Conservation (phyloP, 2,797 vertebrate species). For the Hippoglossus hippoglossus region DNA sequence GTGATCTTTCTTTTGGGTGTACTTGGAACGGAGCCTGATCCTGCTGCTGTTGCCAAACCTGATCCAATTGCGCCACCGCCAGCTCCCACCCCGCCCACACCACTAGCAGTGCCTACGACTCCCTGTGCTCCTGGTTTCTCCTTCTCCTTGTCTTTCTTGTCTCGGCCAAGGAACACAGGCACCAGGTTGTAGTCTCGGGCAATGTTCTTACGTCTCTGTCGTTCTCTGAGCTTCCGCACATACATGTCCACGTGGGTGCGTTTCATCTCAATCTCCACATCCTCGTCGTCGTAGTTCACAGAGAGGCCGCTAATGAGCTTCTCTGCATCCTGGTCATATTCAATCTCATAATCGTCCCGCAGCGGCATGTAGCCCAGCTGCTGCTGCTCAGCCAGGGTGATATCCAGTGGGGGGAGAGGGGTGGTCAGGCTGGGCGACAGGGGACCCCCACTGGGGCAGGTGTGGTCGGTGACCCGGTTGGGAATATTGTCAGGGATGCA, state of each 20-base stretch:
- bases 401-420: conserved; percentile 92
- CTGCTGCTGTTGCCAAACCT: conserved; percentile 28
- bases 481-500: conserved; percentile 98
- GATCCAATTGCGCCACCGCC: conserved; percentile 11
- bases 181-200: conserved; percentile 96
- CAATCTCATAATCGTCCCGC: conserved; percentile 97
- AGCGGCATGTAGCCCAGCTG: conserved; percentile 99
- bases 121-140: conserved; percentile 75
- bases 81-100: conserved; percentile 27
- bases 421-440: conserved; percentile 95
- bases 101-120: conserved; percentile 29
- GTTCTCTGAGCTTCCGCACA: conserved; percentile 92
- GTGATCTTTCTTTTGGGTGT: conserved; percentile 91
- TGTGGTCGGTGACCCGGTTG: conserved; percentile 97
- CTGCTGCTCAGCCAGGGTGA: conserved; percentile 93
- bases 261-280: conserved; percentile 97
- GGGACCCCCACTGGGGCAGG: conserved; percentile 93
- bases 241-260: conserved; percentile 99
- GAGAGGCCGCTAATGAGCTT: conserved; percentile 96
- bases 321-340: conserved; percentile 97
- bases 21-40: conserved; percentile 47
- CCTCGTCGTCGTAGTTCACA: conserved; percentile 97
- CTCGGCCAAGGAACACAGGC: conserved; percentile 91
- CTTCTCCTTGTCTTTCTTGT: conserved; percentile 93
- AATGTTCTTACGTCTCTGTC: conserved; percentile 95